Conservation (phyloP, 2,797 vertebrate species). For the Chelidonichthys spinosus region DNA sequence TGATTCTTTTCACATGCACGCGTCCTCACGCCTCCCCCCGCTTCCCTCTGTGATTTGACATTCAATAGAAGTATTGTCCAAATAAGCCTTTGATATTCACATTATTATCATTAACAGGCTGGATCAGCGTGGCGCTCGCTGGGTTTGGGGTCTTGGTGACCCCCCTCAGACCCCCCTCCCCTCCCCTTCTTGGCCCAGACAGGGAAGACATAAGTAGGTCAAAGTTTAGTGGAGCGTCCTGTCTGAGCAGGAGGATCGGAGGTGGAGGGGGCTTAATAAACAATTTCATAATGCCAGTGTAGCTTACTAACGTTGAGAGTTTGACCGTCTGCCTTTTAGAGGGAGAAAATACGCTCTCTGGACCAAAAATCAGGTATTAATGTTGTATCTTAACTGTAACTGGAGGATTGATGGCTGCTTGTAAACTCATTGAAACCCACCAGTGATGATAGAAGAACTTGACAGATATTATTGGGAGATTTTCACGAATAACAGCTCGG, state of each 20-base stretch:
- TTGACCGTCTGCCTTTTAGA: background rate
- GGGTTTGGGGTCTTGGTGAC: conserved; percentile 47
- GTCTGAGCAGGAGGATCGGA: conserved; percentile 70
- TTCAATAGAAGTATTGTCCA: conserved; percentile 72
- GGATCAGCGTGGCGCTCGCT: conserved; percentile 48
- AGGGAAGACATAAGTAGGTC: conserved; percentile 76
- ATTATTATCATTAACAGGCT: conserved; percentile 55
- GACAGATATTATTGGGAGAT: background rate
- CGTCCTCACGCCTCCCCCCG: conserved; percentile 53
- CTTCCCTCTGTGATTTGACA: conserved; percentile 54
- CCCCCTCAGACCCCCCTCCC: background rate
- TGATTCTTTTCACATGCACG: conserved; percentile 48
- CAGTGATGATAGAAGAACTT: background rate
- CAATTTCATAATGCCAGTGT: background rate
- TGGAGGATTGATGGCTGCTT: background rate
- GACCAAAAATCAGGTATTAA: background rate
- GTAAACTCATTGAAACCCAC: background rate
- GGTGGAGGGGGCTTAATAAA: conserved; percentile 31
- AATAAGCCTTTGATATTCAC: conserved; percentile 67
- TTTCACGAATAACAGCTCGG: background rate
- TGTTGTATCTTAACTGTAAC: background rate
- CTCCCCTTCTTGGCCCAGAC: conserved; percentile 35
- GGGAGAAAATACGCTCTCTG: background rate
- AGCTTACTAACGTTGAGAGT: background rate
- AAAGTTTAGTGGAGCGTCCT: conserved; percentile 80